A percentile compares a stretch with the other conserved stretches of the same genome.
These are phyloP conservation scores for Clarias laeviceps DNA, from an alignment of 2,797 vertebrate species.

Conservation along the genomic window DNA sequence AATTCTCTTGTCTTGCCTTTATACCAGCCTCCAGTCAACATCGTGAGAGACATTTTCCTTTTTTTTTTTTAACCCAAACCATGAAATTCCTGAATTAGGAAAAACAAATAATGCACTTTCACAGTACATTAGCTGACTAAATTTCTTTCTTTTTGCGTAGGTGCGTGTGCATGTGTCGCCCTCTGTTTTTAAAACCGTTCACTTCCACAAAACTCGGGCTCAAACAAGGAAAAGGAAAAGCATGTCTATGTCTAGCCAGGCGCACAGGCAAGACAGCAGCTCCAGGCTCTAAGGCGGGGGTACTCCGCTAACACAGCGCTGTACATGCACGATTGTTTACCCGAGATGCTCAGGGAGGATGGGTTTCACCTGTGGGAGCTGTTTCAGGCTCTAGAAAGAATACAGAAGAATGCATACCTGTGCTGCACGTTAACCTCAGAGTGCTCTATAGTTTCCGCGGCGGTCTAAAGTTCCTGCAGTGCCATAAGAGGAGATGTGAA, in stretches of 20 bases:
- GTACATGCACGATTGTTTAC: conserved; percentile 25
- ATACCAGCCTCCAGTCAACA: background rate
- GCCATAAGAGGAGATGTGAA: conserved; percentile 36
- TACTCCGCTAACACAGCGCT: conserved; percentile 1
- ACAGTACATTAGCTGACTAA: background rate
- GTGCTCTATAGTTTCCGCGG: conserved; percentile 15
- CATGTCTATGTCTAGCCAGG: too few species aligned
- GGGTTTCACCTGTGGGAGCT: conserved; percentile 33
- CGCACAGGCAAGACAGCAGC: background rate
- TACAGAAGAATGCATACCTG: conserved; percentile 31
- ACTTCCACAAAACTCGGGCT: background rate
- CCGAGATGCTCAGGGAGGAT: conserved; percentile 28
- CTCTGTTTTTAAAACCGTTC: background rate
- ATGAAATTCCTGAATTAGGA: background rate
- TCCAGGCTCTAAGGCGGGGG: conserved; percentile 14
- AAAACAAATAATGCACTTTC: background rate
- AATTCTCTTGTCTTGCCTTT: background rate
- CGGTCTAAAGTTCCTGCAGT: conserved; percentile 18
- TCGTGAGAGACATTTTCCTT: background rate
- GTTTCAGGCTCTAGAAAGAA: conserved; percentile 21
- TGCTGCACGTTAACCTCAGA: conserved; percentile 20
- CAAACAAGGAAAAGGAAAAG: background rate
- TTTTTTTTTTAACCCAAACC: background rate
- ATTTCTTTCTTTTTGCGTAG: background rate
- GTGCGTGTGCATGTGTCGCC: background rate